These are phyloP conservation scores for Pyrgilauda ruficollis DNA, from an alignment of 2,113 vertebrate genomes.

Conservation along the genomic window DNA sequence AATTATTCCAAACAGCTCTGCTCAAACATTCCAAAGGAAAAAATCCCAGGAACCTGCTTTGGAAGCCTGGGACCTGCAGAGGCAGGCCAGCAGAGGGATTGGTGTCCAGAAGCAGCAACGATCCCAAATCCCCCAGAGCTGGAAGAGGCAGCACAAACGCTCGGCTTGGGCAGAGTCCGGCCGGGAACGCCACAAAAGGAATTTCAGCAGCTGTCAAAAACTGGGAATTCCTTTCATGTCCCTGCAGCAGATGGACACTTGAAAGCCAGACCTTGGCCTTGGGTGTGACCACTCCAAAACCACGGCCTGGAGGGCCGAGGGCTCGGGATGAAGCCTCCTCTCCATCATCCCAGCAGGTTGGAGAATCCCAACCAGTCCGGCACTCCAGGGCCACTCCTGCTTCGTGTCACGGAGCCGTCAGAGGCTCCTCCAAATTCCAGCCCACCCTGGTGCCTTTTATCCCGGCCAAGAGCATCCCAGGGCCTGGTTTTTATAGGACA, in stretches of 20 bases:
- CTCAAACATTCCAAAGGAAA: neutral
- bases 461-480: rapidly evolving
- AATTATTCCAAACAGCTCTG: neutral
- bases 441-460: neutral
- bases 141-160: neutral
- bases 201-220: conserved; percentile 28
- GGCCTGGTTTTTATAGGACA: neutral
- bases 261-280: neutral
- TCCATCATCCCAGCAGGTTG: neutral
- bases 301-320: neutral
- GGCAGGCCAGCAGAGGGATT: neutral
- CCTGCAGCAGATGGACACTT: neutral
- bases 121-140: neutral
- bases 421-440: neutral
- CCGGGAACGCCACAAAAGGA: neutral
- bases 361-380: neutral
- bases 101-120: neutral
- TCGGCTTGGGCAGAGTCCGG: neutral
- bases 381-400: neutral
- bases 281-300: neutral
- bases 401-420: neutral
- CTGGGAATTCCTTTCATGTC: neutral
- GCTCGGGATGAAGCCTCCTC: neutral
- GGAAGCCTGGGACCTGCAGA: neutral
- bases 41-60: neutral